phyloP scores from a whole-genome alignment of 2,888 invertebrate genomes.

The Agonopterix alstromeriana region DNA sequence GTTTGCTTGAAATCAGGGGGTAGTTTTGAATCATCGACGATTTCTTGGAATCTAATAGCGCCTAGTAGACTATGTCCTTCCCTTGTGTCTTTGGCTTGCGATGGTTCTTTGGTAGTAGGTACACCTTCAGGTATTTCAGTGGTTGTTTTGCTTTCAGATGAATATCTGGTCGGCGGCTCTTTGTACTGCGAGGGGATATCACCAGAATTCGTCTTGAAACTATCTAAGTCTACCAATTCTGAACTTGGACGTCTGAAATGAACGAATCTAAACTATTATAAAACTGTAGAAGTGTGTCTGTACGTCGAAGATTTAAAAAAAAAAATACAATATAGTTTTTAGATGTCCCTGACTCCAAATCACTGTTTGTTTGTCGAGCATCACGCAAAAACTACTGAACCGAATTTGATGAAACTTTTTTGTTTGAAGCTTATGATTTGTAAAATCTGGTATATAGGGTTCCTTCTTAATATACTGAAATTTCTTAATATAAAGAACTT shows the following conservation, averaged over 20 bases:
- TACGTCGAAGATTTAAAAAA: too few relatives aligned
- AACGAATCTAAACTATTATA: neutral
- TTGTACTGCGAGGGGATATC: slow-evolving; percentile 74
- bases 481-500: too few relatives aligned
- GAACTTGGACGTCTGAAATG: slow-evolving; percentile 82
- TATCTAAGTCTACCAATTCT: slow-evolving; percentile 88
- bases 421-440: too few relatives aligned
- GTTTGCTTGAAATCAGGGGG: slow-evolving; percentile 58
- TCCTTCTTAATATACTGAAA: too few relatives aligned
- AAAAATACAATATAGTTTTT: too few relatives aligned
- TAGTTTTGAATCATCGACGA: slow-evolving; percentile 59
- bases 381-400: too few relatives aligned
- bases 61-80: slow-evolving; percentile 61
- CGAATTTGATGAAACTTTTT: too few relatives aligned
- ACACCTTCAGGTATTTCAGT: slow-evolving; percentile 75
- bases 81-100: slow-evolving; percentile 48
- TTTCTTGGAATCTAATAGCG: slow-evolving; percentile 54
- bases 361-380: too few relatives aligned
- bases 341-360: too few relatives aligned
- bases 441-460: too few relatives aligned
- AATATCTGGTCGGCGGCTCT: slow-evolving; percentile 61
- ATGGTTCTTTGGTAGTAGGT: slow-evolving; percentile 35
- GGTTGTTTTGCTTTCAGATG: slow-evolving; percentile 63
- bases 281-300: too few relatives aligned
- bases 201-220: slow-evolving; percentile 85